These are phyloP conservation scores for Amphimallon solstitiale DNA, from an alignment of 2,888 invertebrate genomes.

Conservation along the genomic window DNA sequence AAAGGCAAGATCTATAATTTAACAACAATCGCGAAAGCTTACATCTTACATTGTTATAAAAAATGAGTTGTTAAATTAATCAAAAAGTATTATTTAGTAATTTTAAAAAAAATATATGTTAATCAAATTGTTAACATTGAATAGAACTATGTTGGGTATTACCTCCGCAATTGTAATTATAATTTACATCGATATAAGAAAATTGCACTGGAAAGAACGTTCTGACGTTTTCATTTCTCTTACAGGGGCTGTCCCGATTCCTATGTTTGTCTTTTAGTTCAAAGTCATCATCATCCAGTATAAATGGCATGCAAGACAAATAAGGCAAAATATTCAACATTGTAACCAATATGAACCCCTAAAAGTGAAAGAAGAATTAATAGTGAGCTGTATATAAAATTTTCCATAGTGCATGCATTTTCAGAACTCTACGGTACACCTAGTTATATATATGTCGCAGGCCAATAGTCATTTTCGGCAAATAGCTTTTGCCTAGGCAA, in stretches of 20 bases:
- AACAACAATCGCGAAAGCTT: no score
- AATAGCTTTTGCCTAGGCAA: no score
- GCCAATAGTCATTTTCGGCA: no score
- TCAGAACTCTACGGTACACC: no score
- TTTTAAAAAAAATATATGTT: neutral
- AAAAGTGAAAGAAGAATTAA: neutral
- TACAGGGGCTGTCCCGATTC: conserved; percentile 31
- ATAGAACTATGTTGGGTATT: neutral
- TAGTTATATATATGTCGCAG: no score
- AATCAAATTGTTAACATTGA: conserved; percentile 4
- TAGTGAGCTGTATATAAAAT: no score
- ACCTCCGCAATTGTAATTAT: conserved; percentile 42
- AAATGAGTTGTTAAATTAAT: no score
- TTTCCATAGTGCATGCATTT: no score
- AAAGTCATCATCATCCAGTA: conserved; percentile 19
- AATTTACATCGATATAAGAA: conserved; percentile 42
- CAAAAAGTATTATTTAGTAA: no score
- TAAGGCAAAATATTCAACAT: conserved; percentile 2
- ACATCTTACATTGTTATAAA: no score
- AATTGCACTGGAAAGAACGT: conserved; percentile 43
- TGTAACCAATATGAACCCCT: neutral
- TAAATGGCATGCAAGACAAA: conserved; percentile 9
- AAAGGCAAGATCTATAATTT: no score
- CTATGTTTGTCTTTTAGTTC: conserved; percentile 24
- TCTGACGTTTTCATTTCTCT: conserved; percentile 33